Base-by-base conservation (phyloP, 1,140 invertebrate genomes). In the Drosophila fuyamai region DNA sequence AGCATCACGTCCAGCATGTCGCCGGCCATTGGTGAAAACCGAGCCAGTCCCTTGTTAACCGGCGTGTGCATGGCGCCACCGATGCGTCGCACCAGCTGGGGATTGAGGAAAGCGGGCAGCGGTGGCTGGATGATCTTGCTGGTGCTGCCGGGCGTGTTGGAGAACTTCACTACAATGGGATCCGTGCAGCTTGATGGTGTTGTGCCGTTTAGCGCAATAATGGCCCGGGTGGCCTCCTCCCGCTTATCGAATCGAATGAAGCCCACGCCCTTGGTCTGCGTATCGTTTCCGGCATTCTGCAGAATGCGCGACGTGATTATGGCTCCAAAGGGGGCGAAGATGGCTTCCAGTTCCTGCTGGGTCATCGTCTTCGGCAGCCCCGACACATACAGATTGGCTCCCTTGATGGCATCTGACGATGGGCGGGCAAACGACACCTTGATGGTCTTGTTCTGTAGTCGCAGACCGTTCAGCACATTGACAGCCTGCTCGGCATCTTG, bases 391-490 rank as follows among this genome's bases (percentile, higher is more conserved):
- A 98, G 93, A 93, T 98, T 98, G 76, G 97, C 97, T 72, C 97
- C 97, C 94, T 97, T 98, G 81, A 98, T 98, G 60, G 95, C 95
- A 93, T 98, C 97, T 84, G 96, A 96, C 91, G 96, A 97, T 38
- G 97, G 97, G 76, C 97, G 95, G 63, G 97, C 97, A 93, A 97
- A 97, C 60, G 97, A 98, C 44, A 98, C 97, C 95, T 98, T 98
- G 72, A 98, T 97, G 29, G 96, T 97, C 94, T 98, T 98, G 93
- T 97, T 97, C 92, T 97, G 97, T 67, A 98, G 93, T 63, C 96
- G 93, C 62, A 98, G 93, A 27, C 97, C 96, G 93, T 98, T 97
- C n/a, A 98, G 93, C 43, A 96, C 96, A 91, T 96, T 96, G 36
- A 97, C 97, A n/a, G 97, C 97, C 93, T 97, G 96, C 71, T 96